phyloP scores from a whole-genome alignment of 2,888 invertebrate genomes.

The Eupelmus urozonus region DNA sequence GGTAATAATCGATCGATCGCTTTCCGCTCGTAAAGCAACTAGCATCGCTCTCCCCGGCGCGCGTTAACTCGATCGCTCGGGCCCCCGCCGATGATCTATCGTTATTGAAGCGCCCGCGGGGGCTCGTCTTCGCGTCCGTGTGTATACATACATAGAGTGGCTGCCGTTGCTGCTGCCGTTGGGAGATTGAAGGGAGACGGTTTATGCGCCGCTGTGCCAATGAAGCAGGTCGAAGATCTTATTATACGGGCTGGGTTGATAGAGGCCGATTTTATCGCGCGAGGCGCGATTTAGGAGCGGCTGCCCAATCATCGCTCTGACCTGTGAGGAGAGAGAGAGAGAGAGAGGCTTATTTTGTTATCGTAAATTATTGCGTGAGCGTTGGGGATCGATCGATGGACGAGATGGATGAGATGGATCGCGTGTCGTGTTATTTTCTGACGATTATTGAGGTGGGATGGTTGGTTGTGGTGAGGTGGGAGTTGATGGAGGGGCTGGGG shows the following conservation, averaged over 20 bases:
- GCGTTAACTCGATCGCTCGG: not conserved
- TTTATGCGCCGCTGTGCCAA: constrained; percentile 31
- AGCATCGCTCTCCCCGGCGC: not conserved
- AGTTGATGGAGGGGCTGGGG: too few relatives aligned
- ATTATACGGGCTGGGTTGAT: constrained; percentile 27
- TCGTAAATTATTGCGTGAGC: not conserved
- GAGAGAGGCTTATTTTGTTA: not conserved
- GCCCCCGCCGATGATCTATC: constrained; percentile 32
- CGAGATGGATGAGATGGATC: too few relatives aligned
- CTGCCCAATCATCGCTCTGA: too few relatives aligned
- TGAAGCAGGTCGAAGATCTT: constrained; percentile 23
- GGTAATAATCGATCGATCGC: constrained; percentile 1
- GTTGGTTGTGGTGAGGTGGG: too few relatives aligned
- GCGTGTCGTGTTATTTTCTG: not conserved
- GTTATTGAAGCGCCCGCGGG: constrained; percentile 50
- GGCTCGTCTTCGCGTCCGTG: not conserved
- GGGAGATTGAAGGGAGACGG: constrained; percentile 36
- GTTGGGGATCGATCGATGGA: too few relatives aligned
- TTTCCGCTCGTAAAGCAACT: not conserved
- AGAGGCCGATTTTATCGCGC: not conserved
- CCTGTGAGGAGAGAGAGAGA: too few relatives aligned
- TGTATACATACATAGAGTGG: not conserved
- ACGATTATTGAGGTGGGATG: not conserved
- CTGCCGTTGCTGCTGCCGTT: not conserved
- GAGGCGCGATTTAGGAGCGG: not conserved